These are phyloP conservation scores for Catostylus mosaicus DNA, from an alignment of 30 jellyfish, hydroid and myxozoan genomes.

Conservation along the genomic window DNA sequence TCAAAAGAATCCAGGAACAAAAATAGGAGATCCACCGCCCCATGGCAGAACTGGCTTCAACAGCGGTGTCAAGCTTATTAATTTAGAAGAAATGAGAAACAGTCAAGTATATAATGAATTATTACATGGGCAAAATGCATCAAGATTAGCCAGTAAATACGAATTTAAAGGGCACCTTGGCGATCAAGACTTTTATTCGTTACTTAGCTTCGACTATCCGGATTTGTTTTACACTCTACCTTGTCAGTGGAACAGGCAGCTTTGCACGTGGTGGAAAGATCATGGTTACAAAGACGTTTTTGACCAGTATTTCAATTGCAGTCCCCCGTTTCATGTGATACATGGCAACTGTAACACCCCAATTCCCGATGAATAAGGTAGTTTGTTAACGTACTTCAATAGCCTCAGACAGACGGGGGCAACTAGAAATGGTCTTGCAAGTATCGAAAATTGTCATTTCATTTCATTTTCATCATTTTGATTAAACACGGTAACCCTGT, in stretches of 20 bases:
- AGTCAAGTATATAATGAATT: conserved; percentile 66
- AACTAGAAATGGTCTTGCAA: too few species aligned
- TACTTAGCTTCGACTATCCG: conserved; percentile 74
- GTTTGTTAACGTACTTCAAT: too few species aligned
- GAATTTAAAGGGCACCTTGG: conserved; percentile 90
- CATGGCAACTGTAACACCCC: conserved; percentile 95
- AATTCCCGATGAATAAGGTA: conserved; percentile 57
- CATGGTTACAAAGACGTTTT: conserved; percentile 75
- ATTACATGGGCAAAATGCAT: conserved; percentile 46
- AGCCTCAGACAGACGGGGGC: too few species aligned
- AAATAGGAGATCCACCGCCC: conserved; percentile 92
- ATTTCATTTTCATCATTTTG: too few species aligned
- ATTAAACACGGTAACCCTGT: too few species aligned
- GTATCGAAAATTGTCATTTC: too few species aligned
- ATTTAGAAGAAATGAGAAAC: conserved; percentile 77
- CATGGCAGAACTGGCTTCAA: conserved; percentile 86
- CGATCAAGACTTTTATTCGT: conserved; percentile 87
- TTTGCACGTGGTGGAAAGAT: conserved; percentile 94
- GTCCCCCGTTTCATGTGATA: conserved; percentile 68
- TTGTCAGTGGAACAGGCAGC: conserved; percentile 96
- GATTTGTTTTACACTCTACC: conserved; percentile 83
- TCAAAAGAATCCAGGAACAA: conserved; percentile 58
- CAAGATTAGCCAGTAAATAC: conserved; percentile 68
- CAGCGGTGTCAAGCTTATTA: conserved; percentile 86
- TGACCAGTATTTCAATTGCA: conserved; percentile 74